phyloP scores from a whole-genome alignment of 2,113 vertebrate genomes.

The Cyanoramphus novaezelandiae region DNA sequence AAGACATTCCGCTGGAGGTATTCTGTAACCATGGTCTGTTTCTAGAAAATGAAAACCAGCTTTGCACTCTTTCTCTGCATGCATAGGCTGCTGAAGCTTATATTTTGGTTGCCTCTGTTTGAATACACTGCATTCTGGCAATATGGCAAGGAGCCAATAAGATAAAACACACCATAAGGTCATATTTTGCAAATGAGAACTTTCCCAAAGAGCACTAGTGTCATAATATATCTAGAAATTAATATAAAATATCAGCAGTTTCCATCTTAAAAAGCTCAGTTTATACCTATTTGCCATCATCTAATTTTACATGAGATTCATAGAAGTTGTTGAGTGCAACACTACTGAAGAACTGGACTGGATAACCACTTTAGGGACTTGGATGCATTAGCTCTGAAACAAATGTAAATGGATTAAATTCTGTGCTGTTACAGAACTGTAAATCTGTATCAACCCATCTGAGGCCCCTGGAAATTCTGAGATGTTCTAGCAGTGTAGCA shows the following conservation, averaged over 20 bases:
- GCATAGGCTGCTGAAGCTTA: not conserved
- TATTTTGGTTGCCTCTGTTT: not conserved
- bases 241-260: not conserved
- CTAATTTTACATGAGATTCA: not conserved
- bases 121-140: not conserved
- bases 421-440: not conserved
- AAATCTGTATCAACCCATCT: not conserved
- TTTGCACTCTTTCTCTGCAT: not conserved
- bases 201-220: conserved; percentile 1
- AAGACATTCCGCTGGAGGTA: not conserved
- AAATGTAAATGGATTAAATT: not conserved
- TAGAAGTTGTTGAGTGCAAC: not conserved
- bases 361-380: not conserved
- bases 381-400: not conserved
- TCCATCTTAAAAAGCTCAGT: not conserved
- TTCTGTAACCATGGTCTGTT: not conserved
- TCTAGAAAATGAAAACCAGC: conserved; percentile 33
- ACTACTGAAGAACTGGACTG: not conserved
- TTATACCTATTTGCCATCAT: not conserved
- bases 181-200: conserved; percentile 11
- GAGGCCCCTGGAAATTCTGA: not conserved
- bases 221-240: conserved; percentile 6
- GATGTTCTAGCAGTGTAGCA: not conserved
- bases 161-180: conserved; percentile 17
- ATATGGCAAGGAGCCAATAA: conserved; percentile 26